A percentile compares a stretch with the other conserved stretches of the same genome.
These are phyloP conservation scores for Tribolium freemani DNA, from an alignment of 2,888 invertebrate genomes.

Conservation along the genomic window DNA sequence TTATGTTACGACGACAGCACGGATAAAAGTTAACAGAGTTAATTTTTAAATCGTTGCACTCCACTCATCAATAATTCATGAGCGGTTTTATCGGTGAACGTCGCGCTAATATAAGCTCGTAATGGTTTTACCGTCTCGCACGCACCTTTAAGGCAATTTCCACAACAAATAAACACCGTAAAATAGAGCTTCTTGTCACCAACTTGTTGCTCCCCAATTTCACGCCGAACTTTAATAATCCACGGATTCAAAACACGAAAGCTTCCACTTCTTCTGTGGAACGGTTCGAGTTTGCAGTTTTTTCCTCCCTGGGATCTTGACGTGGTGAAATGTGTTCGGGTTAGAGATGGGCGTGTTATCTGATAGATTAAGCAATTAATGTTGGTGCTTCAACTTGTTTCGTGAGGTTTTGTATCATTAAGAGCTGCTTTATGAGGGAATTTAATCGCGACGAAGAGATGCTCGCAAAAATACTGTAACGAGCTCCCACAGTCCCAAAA, in stretches of 20 bases:
- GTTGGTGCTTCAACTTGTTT: slow-evolving; percentile 60
- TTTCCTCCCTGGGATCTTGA: slow-evolving; percentile 33
- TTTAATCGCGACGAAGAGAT: slow-evolving; percentile 49
- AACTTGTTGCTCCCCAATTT: slow-evolving; percentile 35
- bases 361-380: slow-evolving; percentile 67
- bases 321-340: slow-evolving; percentile 57
- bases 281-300: background rate
- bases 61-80: slow-evolving; percentile 61
- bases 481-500: slow-evolving; percentile 26
- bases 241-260: slow-evolving; percentile 6
- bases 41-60: slow-evolving; percentile 63
- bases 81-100: slow-evolving; percentile 52
- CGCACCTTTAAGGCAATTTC: slow-evolving; percentile 39
- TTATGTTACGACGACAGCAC: slow-evolving; percentile 61
- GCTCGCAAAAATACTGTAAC: slow-evolving; percentile 42
- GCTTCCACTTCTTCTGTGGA: background rate
- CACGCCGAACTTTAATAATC: slow-evolving; percentile 15
- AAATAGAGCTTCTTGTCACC: slow-evolving; percentile 40
- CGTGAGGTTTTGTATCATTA: slow-evolving; percentile 64
- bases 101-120: slow-evolving; percentile 43
- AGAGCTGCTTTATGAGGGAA: slow-evolving; percentile 61
- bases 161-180: slow-evolving; percentile 37
- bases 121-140: slow-evolving; percentile 44
- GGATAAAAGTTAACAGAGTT: slow-evolving; percentile 62
- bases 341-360: slow-evolving; percentile 62